Evolutionary conservation across 2,797 vertebrate species (phyloP), one percentile per base, ranked within the genome.

Genomic region (Chaunax sp.): DNA sequence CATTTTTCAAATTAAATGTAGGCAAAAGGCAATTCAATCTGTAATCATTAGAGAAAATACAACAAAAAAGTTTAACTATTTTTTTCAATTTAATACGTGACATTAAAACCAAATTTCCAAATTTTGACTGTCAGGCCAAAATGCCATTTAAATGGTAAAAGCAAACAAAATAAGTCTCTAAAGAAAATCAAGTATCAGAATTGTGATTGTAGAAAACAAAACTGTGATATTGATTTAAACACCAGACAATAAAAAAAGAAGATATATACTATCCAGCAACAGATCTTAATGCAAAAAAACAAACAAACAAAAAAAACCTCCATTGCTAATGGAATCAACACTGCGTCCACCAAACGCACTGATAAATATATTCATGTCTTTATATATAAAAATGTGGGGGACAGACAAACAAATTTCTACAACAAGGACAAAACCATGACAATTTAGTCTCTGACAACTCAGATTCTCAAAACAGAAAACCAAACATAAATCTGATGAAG

Each of bases 351-450:
- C 82, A 87, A 90, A 92, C 89, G 88, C 88, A 92, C 88, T 91
- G 93, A 94, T 93, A 93, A 94, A 94, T 94, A 93, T 92, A 90
- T 92, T 86, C 86, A 89, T 62, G 86, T 90, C 82, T 90, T 89
- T 87, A 89, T 87, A 89, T 87, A 90, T 87, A 92, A 90, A 93
- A 93, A 91, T 83, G 79, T 80, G 63, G 60, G 81, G 89, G 86
- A 89, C 85, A 91, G 82, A 91, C 58, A 72, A 79, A 85, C 57
- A 84, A 76, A 84, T 63, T 25, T 82, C 84, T 85, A 91, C 87
- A 90, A 86, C 59, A 71, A 85, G 81, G 83, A 89, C 85, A 85
- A 87, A 87, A 84, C 67, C 45, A 84, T 83, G 82, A 80, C 75
- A 82, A 82, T 85, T 81, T 84, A 75, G 72, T 83, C 72, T 87